Evolutionary conservation across 2,113 vertebrate species (phyloP).

Genomic region (Ictalurus punctatus): DNA sequence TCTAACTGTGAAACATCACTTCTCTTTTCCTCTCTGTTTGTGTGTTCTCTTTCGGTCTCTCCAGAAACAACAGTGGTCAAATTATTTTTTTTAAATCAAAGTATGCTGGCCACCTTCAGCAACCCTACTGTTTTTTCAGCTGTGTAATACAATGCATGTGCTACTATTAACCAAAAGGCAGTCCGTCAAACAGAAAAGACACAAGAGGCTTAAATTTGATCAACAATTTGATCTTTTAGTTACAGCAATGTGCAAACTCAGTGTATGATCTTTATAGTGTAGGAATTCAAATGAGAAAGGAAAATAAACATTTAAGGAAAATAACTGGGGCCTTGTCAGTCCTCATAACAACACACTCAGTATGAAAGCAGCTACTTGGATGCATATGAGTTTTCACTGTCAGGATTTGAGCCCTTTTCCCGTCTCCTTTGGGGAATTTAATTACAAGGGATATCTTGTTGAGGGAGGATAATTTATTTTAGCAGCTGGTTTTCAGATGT

Average conservation of each 20-base stretch:
- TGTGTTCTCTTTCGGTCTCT: not conserved
- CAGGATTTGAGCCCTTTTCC: not conserved
- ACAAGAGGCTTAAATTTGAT: not conserved
- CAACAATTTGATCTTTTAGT: not conserved
- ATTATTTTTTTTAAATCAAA: not conserved
- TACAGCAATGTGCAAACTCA: not conserved
- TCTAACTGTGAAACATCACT: not conserved
- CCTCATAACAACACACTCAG: not conserved
- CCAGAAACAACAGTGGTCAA: not conserved
- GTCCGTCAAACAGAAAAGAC: conserved; percentile 11
- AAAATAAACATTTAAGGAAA: not conserved
- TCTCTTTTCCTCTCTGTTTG: too few relatives aligned
- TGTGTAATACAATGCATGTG: conserved; percentile 2
- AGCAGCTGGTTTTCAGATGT: not conserved
- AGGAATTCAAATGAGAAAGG: not conserved
- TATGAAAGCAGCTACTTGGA: not conserved
- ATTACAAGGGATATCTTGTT: conserved; percentile 7
- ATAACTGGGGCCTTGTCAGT: not conserved
- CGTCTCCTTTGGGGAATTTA: not conserved
- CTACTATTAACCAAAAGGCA: conserved; percentile 15
- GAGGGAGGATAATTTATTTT: not conserved
- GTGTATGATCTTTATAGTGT: not conserved
- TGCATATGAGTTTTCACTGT: not conserved
- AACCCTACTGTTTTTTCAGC: not conserved
- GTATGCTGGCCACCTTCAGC: not conserved